phyloP scores from a whole-genome alignment of 2,888 invertebrate genomes.

The Adelognathus sp. region DNA sequence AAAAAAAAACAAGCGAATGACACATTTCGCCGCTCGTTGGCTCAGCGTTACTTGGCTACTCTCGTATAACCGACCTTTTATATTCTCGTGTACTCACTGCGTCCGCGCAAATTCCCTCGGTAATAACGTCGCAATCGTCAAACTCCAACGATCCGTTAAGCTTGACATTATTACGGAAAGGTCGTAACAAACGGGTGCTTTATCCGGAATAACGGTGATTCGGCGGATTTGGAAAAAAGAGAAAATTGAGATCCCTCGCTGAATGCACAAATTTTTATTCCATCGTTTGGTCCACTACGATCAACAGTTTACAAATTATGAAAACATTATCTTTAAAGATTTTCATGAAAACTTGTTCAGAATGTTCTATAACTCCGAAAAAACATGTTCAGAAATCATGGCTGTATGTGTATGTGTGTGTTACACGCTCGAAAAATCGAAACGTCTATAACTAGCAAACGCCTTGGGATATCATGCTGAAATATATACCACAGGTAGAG shows the following conservation, averaged over 20 bases:
- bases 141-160: slow-evolving; percentile 37
- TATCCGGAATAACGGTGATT: background rate
- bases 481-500: too few species aligned
- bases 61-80: slow-evolving; percentile 29
- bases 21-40: slow-evolving; percentile 31
- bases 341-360: too few species aligned
- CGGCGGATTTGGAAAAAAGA: background rate
- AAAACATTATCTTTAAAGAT: too few species aligned
- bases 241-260: background rate
- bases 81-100: slow-evolving; percentile 26
- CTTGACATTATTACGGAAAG: slow-evolving; percentile 17
- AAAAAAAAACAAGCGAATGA: slow-evolving; percentile 16
- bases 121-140: slow-evolving; percentile 30
- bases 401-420: too few species aligned
- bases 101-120: slow-evolving; percentile 9
- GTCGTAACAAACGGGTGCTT: background rate
- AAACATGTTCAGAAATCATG: too few species aligned
- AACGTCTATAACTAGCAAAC: too few species aligned
- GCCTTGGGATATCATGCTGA: too few species aligned
- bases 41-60: slow-evolving; percentile 33
- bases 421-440: too few species aligned
- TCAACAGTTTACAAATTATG: background rate
- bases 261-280: background rate
- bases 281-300: background rate
- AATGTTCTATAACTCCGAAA: too few species aligned